These are phyloP conservation scores for Taeniopygia guttata DNA, from an alignment of 2,797 vertebrate genomes.

Conservation along the genomic window DNA sequence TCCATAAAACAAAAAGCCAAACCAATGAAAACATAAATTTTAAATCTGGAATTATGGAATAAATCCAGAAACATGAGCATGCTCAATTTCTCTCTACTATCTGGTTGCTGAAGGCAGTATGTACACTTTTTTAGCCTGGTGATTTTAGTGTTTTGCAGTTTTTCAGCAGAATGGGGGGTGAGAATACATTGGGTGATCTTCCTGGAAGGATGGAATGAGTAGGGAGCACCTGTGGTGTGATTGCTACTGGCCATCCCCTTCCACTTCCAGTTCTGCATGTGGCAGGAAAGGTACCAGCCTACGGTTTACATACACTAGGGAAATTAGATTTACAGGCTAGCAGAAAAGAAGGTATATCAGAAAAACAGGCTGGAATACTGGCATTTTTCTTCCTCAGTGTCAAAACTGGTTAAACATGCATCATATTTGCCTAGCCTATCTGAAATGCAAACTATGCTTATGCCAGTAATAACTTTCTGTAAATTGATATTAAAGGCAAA, in stretches of 20 bases:
- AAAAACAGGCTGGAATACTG: not conserved
- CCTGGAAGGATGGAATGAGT: not conserved
- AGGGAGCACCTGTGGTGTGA: not conserved
- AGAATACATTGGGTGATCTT: not conserved
- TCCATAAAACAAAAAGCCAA: not conserved
- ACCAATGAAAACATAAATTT: not conserved
- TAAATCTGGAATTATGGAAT: not conserved
- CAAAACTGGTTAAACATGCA: not conserved
- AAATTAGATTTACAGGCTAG: not conserved
- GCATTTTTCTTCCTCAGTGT: not conserved
- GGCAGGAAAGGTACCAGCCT: not conserved
- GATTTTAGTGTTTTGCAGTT: not conserved
- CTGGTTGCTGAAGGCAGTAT: not conserved
- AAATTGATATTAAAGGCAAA: not conserved
- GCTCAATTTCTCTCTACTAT: not conserved
- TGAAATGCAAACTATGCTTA: not conserved
- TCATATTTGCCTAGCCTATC: not conserved
- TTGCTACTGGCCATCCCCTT: not conserved
- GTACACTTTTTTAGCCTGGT: not conserved
- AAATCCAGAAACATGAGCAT: not conserved
- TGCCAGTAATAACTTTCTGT: not conserved
- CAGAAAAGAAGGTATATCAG: not conserved
- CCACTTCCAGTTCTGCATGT: not conserved
- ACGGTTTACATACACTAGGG: not conserved
- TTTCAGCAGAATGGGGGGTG: not conserved